Evolutionary conservation across 1,140 invertebrate species (phyloP).

Genomic region (Drosophila rhopaloa): DNA sequence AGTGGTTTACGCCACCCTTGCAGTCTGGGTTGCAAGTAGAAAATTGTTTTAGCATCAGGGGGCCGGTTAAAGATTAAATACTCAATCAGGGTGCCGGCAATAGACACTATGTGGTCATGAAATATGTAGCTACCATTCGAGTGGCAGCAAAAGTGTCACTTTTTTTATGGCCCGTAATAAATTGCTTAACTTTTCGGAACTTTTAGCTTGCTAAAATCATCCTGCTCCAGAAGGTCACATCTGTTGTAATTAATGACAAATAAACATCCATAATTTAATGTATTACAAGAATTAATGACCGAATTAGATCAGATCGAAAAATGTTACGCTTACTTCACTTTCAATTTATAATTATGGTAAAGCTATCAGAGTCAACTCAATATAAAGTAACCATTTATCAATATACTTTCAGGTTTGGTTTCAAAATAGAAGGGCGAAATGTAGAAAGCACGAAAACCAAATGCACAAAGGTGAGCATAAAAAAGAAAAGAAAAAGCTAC

Average conservation of each 20-base stretch:
- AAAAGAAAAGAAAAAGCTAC: too few relatives aligned
- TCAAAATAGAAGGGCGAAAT: constrained; percentile 97
- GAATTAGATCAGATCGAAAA: not conserved
- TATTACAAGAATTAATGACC: not conserved
- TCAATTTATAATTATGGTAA: not conserved
- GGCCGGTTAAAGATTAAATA: constrained; percentile 74
- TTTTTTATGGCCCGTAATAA: constrained; percentile 49
- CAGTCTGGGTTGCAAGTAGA: constrained; percentile 38
- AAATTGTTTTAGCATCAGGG: constrained; percentile 60
- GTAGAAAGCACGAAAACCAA: constrained; percentile 97
- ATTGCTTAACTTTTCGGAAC: constrained; percentile 30
- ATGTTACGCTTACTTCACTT: not conserved
- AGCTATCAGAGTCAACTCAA: not conserved
- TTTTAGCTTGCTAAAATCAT: not conserved
- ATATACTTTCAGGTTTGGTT: constrained; percentile 93
- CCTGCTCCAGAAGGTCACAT: not conserved
- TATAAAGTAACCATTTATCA: not conserved
- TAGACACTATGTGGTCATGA: constrained; percentile 68
- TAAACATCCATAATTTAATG: not conserved
- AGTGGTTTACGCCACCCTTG: constrained; percentile 66
- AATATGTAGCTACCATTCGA: constrained; percentile 26
- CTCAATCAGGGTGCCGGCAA: constrained; percentile 71
- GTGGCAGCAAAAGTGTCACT: constrained; percentile 25
- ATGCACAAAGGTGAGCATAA: constrained; percentile 93
- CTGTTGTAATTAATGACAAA: constrained; percentile 17